These are phyloP conservation scores for Amphiura filiformis DNA, from an alignment of 35 echinoderm and acorn worm genomes.

Conservation along the genomic window DNA sequence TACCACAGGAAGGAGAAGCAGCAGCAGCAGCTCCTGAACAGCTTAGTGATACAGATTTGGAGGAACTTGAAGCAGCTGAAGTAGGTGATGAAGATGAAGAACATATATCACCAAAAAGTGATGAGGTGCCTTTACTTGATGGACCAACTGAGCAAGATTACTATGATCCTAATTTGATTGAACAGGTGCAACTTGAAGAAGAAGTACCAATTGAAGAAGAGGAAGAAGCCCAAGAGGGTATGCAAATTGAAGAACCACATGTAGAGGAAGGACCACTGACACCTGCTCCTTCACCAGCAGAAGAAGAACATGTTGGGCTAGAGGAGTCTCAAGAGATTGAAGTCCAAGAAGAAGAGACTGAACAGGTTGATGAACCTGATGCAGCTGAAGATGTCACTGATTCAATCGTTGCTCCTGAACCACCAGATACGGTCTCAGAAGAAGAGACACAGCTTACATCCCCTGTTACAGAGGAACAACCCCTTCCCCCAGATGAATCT, in stretches of 20 bases:
- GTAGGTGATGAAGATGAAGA: background rate
- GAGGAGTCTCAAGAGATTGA: background rate
- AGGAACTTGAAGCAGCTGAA: conserved; percentile 9
- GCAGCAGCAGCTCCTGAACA: conserved; percentile 10
- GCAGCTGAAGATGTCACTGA: conserved; percentile 51
- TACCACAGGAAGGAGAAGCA: conserved; percentile 7
- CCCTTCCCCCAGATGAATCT: conserved; percentile 6
- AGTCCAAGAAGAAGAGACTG: background rate
- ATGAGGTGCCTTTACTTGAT: conserved; percentile 53
- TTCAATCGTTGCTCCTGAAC: conserved; percentile 65
- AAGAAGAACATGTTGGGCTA: background rate
- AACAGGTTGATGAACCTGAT: background rate
- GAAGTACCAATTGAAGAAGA: background rate
- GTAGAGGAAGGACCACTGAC: conserved; percentile 7
- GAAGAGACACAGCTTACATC: conserved; percentile 51
- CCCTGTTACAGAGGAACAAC: conserved; percentile 18
- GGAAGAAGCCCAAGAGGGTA: background rate
- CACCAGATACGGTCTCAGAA: conserved; percentile 63
- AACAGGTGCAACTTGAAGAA: background rate
- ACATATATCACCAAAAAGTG: background rate
- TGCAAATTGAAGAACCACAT: background rate
- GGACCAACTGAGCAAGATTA: conserved; percentile 92
- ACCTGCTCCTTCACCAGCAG: background rate
- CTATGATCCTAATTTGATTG: conserved; percentile 78
- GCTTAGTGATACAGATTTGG: background rate